These are phyloP conservation scores for Drosophila helvetica DNA, from an alignment of 2,888 invertebrate species.

Conservation along the genomic window DNA sequence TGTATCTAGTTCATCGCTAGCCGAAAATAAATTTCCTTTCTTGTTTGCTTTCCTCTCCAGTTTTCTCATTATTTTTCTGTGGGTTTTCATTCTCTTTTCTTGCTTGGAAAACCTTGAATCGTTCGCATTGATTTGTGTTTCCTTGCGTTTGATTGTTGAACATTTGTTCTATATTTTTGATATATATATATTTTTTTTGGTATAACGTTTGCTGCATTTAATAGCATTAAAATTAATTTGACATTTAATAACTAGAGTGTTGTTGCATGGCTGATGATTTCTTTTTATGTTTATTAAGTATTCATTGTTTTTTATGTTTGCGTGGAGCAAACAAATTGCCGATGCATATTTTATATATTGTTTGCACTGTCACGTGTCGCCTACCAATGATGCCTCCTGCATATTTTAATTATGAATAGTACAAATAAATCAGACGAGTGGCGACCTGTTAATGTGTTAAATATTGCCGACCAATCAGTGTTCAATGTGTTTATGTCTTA, in stretches of 20 bases:
- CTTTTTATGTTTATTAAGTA: slow-evolving; percentile 51
- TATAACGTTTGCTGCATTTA: slow-evolving; percentile 60
- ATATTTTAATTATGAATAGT: slow-evolving; percentile 66
- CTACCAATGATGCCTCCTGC: slow-evolving; percentile 46
- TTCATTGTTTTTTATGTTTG: slow-evolving; percentile 66
- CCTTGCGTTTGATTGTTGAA: slow-evolving; percentile 45
- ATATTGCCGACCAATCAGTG: slow-evolving; percentile 52
- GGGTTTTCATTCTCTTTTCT: not conserved
- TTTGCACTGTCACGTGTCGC: slow-evolving; percentile 68
- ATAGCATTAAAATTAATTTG: slow-evolving; percentile 71
- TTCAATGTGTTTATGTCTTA: slow-evolving; percentile 42
- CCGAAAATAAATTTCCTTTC: not conserved
- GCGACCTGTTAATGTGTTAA: slow-evolving; percentile 69
- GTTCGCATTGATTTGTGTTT: slow-evolving; percentile 51
- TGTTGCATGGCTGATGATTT: slow-evolving; percentile 8
- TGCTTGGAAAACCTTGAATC: slow-evolving; percentile 28
- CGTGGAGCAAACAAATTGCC: slow-evolving; percentile 58
- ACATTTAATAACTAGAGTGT: slow-evolving; percentile 58
- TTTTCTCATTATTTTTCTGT: not conserved
- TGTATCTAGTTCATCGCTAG: not conserved
- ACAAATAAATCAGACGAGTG: slow-evolving; percentile 65
- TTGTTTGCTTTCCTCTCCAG: slow-evolving; percentile 6
- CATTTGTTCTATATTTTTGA: slow-evolving; percentile 19
- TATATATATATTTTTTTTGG: not conserved
- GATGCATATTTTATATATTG: slow-evolving; percentile 47